These are phyloP conservation scores for Willisornis vidua DNA, from an alignment of 2,113 vertebrate species.

Conservation along the genomic window DNA sequence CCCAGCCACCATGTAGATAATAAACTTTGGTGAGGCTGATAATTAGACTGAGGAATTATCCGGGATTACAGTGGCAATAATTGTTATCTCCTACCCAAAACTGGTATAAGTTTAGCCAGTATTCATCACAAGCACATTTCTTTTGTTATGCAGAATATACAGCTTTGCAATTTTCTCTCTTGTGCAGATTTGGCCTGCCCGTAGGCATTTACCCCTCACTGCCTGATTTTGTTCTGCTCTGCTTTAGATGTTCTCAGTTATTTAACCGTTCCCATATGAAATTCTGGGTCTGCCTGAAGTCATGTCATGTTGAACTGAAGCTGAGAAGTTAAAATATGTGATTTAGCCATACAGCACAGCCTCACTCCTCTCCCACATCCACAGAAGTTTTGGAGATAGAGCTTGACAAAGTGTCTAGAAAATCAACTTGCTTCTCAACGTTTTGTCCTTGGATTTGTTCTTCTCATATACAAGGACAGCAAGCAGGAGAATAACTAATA, in stretches of 20 bases:
- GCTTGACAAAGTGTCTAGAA: slow-evolving; percentile 40
- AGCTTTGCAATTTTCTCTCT: slow-evolving; percentile 1
- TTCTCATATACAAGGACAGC: slow-evolving; percentile 5
- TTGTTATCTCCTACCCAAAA: slow-evolving; percentile 1
- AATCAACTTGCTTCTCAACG: slow-evolving; percentile 39
- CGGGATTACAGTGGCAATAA: slow-evolving; percentile 44
- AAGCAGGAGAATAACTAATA: slow-evolving; percentile 15
- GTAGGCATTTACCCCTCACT: slow-evolving; percentile 45
- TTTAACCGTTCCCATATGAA: slow-evolving; percentile 51
- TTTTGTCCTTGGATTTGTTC: slow-evolving; percentile 59
- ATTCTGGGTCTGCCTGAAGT: slow-evolving; percentile 50
- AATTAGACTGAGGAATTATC: slow-evolving; percentile 19
- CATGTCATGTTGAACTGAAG: slow-evolving; percentile 31
- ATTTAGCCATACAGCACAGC: slow-evolving; percentile 30
- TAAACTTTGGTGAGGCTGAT: slow-evolving; percentile 1
- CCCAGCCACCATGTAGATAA: background rate
- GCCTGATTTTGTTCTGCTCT: slow-evolving; percentile 49
- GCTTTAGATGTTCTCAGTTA: slow-evolving; percentile 42
- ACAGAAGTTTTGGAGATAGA: slow-evolving; percentile 1
- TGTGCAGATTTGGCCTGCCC: background rate
- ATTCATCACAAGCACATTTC: background rate
- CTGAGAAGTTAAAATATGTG: slow-evolving; percentile 30
- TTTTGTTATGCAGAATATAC: slow-evolving; percentile 28
- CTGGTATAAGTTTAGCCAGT: background rate
- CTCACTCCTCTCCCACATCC: slow-evolving; percentile 16